Evolutionary conservation across 1,140 invertebrate species (phyloP).

Genomic region (Hypothenemus hampei): DNA sequence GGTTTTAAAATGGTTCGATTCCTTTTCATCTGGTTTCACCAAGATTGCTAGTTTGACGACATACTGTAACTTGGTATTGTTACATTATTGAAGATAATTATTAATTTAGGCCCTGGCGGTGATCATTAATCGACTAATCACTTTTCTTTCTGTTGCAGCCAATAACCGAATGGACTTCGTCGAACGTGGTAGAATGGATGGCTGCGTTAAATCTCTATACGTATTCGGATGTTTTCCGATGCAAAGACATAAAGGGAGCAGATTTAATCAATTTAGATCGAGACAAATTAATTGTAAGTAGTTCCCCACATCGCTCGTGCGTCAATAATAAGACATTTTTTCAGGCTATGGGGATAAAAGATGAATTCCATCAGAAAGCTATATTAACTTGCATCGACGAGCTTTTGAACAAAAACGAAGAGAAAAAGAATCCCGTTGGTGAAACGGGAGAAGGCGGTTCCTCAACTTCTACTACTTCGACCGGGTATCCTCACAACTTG

Average conservation of each 20-base stretch:
- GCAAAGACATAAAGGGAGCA: constrained; percentile 65
- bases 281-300: constrained; percentile 64
- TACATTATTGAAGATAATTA: too few species aligned
- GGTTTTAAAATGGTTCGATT: too few species aligned
- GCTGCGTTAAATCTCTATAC: constrained; percentile 65
- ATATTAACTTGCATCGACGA: constrained; percentile 69
- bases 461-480: background rate
- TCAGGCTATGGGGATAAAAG: constrained; percentile 72
- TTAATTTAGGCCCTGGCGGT: too few species aligned
- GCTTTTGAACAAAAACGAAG: constrained; percentile 48
- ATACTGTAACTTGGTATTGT: too few species aligned
- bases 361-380: constrained; percentile 70
- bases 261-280: constrained; percentile 62
- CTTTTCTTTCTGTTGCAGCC: constrained; percentile 52
- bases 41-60: too few species aligned
- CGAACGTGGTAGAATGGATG: constrained; percentile 73
- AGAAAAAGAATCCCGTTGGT: constrained; percentile 25
- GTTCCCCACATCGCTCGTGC: background rate
- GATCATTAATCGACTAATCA: too few species aligned
- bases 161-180: constrained; percentile 62
- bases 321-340: constrained; percentile 32
- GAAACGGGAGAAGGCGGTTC: constrained; percentile 3
- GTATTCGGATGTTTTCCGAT: constrained; percentile 68
- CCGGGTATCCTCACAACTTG: constrained; percentile 49
- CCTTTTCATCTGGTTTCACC: too few species aligned